Base-by-base conservation (phyloP, 2,797 vertebrate species). In the Numenius phaeopus region DNA sequence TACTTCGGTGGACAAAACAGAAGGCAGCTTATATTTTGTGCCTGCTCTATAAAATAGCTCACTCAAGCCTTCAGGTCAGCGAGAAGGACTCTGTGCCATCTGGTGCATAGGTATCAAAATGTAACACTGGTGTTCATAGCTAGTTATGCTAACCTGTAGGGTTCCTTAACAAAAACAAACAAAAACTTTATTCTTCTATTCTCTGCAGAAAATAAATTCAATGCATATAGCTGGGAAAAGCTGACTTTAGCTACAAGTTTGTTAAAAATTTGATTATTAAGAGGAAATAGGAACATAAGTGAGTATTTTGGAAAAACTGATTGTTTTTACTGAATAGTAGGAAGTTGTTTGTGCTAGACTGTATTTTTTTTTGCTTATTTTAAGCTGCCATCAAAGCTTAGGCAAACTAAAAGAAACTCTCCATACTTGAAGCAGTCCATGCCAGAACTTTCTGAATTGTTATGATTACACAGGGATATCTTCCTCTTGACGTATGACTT, bases 261-360 rank as follows among this genome's bases (percentile, higher is more conserved):
- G 21, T 42, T 91, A 44, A 86, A 95, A 58, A 46, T 26, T 26
- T 0, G 0, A 16, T 91, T 49, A 71, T 91, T 58, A 65, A 78
- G 82, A 83, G 40, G 81, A 96, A 97, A 67, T 67, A 40, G 55
- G 73, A 84, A 62, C 26, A 83, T 46, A 61, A 84, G 52, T n/a
- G 0, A 85, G n/a, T 34, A 47, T 70, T 44, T 75, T 88, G 70
- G 72, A 71, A 95, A 87, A 87, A 39, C 3, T 22, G 42, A 29
- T 42, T 83, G 71, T 49, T 91, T 83, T 77, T 67, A 39, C 37
- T 89, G 89, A 91, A 77, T 87, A 83, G 39, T 27, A 94, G 89
- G 90, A 96, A 94, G 78, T 54, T 77, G 32, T 46, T 70, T 95
- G 69, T 54, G 57, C 37, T 44, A 29, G 47, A 30, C 40, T 76